Evolutionary conservation across 2,113 vertebrate species (phyloP).

Genomic region (Mus pahari): DNA sequence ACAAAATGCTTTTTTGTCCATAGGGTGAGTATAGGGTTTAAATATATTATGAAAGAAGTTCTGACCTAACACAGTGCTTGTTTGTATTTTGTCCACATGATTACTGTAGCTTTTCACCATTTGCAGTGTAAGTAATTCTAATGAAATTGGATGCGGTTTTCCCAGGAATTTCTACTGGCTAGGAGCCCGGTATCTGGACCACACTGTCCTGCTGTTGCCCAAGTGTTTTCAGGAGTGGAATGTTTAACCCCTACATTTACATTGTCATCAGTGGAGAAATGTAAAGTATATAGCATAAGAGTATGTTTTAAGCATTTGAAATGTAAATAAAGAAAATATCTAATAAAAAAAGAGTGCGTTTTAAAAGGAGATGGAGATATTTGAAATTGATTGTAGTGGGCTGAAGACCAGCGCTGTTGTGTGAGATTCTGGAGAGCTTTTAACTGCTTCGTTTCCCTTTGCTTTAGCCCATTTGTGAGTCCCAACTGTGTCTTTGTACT

Average conservation of each 20-base stretch:
- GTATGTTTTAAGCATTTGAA: too few relatives aligned
- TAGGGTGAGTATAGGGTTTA: background rate
- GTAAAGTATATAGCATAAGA: background rate
- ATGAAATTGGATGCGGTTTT: background rate
- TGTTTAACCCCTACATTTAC: constrained; percentile 22
- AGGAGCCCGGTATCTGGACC: background rate
- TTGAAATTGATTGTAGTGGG: constrained; percentile 37
- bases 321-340: too few relatives aligned
- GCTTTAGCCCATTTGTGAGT: constrained; percentile 35
- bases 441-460: constrained; percentile 29
- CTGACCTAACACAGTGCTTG: background rate
- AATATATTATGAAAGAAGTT: background rate
- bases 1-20: background rate
- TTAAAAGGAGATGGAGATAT: constrained; percentile 49
- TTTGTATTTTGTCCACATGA: background rate
- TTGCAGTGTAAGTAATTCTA: background rate
- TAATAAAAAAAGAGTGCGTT: too few relatives aligned
- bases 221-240: constrained; percentile 35
- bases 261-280: constrained; percentile 5
- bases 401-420: constrained; percentile 22
- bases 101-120: background rate
- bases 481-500: background rate
- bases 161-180: background rate
- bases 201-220: constrained; percentile 24
- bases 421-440: background rate